phyloP scores from a whole-genome alignment of 2,888 invertebrate genomes.

The Agelastica alni region DNA sequence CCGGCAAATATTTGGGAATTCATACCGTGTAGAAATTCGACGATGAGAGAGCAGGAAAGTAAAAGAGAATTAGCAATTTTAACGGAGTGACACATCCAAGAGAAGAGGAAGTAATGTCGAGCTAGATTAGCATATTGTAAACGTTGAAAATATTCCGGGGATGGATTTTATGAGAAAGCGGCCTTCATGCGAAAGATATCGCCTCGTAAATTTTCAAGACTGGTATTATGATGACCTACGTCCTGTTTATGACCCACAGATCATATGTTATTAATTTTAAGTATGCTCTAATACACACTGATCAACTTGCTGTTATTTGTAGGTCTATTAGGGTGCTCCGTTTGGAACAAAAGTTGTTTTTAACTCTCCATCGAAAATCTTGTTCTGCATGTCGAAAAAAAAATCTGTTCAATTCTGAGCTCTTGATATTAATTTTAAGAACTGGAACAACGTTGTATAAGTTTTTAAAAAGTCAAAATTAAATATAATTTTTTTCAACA shows the following conservation, averaged over 20 bases:
- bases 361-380: too few species aligned
- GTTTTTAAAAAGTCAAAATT: too few species aligned
- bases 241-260: conserved; percentile 13
- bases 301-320: too few species aligned
- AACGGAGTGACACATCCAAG: conserved; percentile 40
- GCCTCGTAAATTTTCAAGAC: conserved; percentile 28
- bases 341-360: too few species aligned
- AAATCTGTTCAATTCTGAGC: too few species aligned
- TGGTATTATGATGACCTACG: conserved; percentile 31
- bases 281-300: not conserved
- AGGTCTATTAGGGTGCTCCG: too few species aligned
- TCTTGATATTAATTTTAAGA: too few species aligned
- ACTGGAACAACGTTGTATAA: too few species aligned
- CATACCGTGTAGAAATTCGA: conserved; percentile 25
- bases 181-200: conserved; percentile 33
- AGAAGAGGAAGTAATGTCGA: conserved; percentile 39
- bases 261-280: conserved; percentile 10
- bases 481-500: too few species aligned
- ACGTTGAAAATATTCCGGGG: conserved; percentile 28
- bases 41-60: conserved; percentile 32
- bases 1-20: conserved; percentile 33
- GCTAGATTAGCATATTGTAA: conserved; percentile 45
- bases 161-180: conserved; percentile 36
- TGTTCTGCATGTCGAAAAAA: too few species aligned
- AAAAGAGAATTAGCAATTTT: conserved; percentile 48